Evolutionary conservation across 2,113 vertebrate species (phyloP).

Genomic region (Oxyruncus cristatus): DNA sequence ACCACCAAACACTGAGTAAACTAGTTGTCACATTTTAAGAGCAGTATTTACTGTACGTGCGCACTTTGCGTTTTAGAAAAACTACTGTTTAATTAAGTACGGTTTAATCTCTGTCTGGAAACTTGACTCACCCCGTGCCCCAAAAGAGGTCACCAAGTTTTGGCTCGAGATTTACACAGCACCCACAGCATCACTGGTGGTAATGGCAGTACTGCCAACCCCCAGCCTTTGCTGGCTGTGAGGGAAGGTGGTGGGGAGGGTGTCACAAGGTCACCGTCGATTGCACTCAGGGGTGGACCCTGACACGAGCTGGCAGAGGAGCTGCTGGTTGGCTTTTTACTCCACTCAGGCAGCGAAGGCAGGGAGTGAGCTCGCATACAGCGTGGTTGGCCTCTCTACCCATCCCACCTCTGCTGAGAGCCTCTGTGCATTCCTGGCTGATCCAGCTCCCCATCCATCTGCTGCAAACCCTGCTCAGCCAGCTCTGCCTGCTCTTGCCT

Average conservation of each 20-base stretch:
- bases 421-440: background rate
- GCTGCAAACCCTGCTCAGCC: background rate
- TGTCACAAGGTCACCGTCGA: background rate
- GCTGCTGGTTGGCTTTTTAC: background rate
- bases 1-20: background rate
- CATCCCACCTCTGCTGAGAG: background rate
- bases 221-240: background rate
- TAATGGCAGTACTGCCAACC: background rate
- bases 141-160: background rate
- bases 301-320: background rate
- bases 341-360: background rate
- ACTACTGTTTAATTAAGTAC: background rate
- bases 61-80: background rate
- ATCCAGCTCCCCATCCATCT: background rate
- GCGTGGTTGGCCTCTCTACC: rapidly evolving
- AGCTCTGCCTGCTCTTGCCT: background rate
- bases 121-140: background rate
- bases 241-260: background rate
- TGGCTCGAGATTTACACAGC: background rate
- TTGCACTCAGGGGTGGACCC: background rate
- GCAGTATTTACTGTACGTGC: background rate
- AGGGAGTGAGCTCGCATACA: rapidly evolving
- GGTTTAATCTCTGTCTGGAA: background rate
- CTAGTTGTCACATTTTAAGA: background rate
- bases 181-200: background rate